Evolutionary conservation across 2,797 vertebrate species (phyloP), one percentile per base, ranked within the genome.

Genomic region (Yasuhikotakia modesta): DNA sequence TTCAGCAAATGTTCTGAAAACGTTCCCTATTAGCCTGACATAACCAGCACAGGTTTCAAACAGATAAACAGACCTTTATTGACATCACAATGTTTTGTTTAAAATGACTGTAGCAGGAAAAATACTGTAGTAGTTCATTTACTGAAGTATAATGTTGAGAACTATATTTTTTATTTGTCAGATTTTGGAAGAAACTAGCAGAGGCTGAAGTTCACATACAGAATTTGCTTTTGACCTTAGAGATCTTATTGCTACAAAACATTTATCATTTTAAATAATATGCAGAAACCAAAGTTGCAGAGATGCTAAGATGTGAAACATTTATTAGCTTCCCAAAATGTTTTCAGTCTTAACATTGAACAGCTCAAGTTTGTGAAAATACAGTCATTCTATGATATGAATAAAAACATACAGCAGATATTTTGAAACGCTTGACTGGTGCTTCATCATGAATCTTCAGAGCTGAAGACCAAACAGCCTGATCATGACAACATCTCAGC

Each of bases 311-410:
- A 67, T 50, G 3, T 35, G 27, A 48, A 55, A 39, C n/a, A 11
- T 5, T 32, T 1, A 22, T 21, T 3, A 35, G 16, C 60, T 50
- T 50, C 46, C 4, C 4, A 16, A 16, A 50, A 4, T 14, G 17
- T 19, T 16, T 65, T 66, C 19, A 65, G 45, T 12, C 63, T 45
- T 4, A 19, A 43, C 11, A 0, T 1, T 21, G n/a, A 64, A 12
- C 39, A 17, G 17, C 48, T 50, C 17, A n/a, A 50, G 17, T 50
- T 50, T 13, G 46, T 17, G 1, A 13, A 43, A 45, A 68, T 14
- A 5, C 39, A 48, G 39, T 22, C 39, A 43, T 50, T 60, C 70
- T 24, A 22, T 53, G 35, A 27, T 72, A 22, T 53, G 39, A 72
- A 57, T 39, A 58, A 13, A 24, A 21, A 12, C 5, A 21, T 22